Conservation (phyloP, 1,140 invertebrate species). For the Dermatophagoides farinae region DNA sequence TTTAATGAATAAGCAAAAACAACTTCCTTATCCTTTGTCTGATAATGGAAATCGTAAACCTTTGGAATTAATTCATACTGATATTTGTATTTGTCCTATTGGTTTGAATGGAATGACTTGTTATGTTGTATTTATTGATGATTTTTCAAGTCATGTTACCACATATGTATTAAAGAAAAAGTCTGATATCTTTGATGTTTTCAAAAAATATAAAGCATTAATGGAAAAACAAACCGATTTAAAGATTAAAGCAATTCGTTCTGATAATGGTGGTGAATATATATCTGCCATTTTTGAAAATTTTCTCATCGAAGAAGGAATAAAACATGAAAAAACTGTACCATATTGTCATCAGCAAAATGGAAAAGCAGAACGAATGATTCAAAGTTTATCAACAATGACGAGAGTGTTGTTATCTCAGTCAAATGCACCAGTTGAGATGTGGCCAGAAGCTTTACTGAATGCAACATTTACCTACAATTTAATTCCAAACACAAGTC, state of each 20-base stretch:
- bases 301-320: neutral
- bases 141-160: neutral
- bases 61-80: neutral
- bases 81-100: neutral
- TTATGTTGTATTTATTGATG: constrained; percentile 9
- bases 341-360: constrained; percentile 27
- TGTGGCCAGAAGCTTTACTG: neutral
- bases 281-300: neutral
- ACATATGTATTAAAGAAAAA: constrained; percentile 6
- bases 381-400: constrained; percentile 22
- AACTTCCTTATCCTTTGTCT: neutral
- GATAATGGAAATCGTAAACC: neutral
- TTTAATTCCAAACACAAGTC: neutral
- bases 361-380: constrained; percentile 24
- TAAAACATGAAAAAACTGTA: neutral
- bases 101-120: neutral
- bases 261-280: neutral
- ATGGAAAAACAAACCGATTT: neutral
- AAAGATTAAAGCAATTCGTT: neutral
- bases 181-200: neutral
- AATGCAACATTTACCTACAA: neutral
- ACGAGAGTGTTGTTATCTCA: constrained; percentile 12
- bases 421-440: neutral
- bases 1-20: neutral
- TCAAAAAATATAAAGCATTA: neutral